Evolutionary conservation across 2,113 vertebrate species (phyloP).

Genomic region (Ibidorhyncha struthersii): DNA sequence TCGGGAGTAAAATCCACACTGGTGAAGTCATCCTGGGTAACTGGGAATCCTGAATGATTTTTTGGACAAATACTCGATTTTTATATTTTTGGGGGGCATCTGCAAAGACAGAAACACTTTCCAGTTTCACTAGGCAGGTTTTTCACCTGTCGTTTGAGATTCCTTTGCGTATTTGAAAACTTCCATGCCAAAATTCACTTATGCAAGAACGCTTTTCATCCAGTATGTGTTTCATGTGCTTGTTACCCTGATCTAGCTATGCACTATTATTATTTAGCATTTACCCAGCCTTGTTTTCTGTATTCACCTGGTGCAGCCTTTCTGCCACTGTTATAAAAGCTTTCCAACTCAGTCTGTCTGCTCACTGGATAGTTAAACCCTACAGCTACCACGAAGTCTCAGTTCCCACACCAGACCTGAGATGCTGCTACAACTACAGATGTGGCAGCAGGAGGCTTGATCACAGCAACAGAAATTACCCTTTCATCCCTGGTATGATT

Average conservation of each 20-base stretch:
- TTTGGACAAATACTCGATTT: background rate
- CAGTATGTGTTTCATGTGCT: background rate
- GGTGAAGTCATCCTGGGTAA: background rate
- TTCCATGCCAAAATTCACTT: background rate
- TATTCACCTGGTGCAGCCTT: background rate
- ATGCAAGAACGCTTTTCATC: background rate
- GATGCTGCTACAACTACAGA: background rate
- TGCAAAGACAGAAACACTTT: background rate
- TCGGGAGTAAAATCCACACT: background rate
- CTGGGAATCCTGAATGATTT: background rate
- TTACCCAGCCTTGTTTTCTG: background rate
- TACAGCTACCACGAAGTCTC: accelerated
- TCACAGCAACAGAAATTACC: background rate
- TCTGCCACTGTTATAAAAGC: background rate
- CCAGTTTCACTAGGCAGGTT: background rate
- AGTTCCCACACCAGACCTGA: background rate
- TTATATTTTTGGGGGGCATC: background rate
- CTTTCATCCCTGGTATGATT: background rate
- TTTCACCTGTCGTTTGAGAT: background rate
- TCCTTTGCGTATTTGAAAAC: background rate
- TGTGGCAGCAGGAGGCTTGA: background rate
- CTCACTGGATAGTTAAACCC: background rate
- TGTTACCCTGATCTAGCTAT: background rate
- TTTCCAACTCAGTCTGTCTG: background rate
- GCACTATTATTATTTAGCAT: background rate